phyloP scores from a whole-genome alignment of 2,113 vertebrate genomes.

The Romanogobio albipinnatus region DNA sequence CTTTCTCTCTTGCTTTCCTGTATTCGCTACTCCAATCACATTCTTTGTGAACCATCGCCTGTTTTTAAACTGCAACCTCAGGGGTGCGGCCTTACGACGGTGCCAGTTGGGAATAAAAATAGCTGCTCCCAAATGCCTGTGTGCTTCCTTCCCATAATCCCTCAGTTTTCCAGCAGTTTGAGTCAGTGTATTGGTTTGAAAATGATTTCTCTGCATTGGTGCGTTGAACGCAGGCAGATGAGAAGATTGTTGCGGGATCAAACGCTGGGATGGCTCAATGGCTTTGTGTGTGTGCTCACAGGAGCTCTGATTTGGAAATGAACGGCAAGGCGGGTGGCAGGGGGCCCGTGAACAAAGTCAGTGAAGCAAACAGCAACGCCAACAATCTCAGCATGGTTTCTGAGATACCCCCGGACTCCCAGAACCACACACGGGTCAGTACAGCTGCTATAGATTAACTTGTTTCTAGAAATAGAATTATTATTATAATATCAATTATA shows the following conservation, averaged over 20 bases:
- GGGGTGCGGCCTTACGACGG: slow-evolving; percentile 57
- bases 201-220: slow-evolving; percentile 15
- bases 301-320: slow-evolving; percentile 81
- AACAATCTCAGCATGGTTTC: slow-evolving; percentile 85
- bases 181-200: slow-evolving; percentile 24
- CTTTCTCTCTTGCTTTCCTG: not conserved
- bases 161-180: slow-evolving; percentile 18
- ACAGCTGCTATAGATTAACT: not conserved
- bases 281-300: slow-evolving; percentile 53
- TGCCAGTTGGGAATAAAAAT: slow-evolving; percentile 60
- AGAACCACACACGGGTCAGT: slow-evolving; percentile 80
- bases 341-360: slow-evolving; percentile 65
- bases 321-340: slow-evolving; percentile 80
- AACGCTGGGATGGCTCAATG: slow-evolving; percentile 15
- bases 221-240: not conserved
- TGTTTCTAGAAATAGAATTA: not conserved
- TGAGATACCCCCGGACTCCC: slow-evolving; percentile 75
- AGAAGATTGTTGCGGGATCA: not conserved
- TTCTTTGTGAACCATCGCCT: slow-evolving; percentile 55
- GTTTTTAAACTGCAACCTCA: slow-evolving; percentile 60
- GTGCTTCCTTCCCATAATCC: slow-evolving; percentile 47
- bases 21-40: slow-evolving; percentile 44
- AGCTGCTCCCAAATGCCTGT: slow-evolving; percentile 45
- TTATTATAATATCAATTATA: not conserved
- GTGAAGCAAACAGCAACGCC: slow-evolving; percentile 74